phyloP scores from a whole-genome alignment of 1,140 invertebrate species.

The Aphidius gifuensis region DNA sequence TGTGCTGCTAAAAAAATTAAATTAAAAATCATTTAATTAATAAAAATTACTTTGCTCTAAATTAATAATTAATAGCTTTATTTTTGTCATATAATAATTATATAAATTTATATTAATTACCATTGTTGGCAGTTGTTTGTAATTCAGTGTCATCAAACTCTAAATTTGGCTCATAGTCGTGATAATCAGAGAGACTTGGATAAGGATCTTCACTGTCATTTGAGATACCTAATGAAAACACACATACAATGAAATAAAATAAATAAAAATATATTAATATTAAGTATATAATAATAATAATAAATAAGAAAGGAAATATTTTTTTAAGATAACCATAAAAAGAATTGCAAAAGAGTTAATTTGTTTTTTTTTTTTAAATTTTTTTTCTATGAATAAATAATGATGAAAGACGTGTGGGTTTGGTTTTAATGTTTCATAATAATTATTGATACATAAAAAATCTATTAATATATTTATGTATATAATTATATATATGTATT shows the following conservation, averaged over 20 bases:
- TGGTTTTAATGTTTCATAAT: no score
- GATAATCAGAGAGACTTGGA: conserved; percentile 85
- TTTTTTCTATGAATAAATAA: no score
- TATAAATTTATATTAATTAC: conserved; percentile 29
- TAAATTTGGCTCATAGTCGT: conserved; percentile 90
- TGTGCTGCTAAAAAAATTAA: conserved; percentile 37
- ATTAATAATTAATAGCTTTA: not conserved
- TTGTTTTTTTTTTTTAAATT: not conserved
- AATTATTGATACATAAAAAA: no score
- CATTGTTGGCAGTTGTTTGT: conserved; percentile 53
- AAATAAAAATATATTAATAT: conserved; percentile 10
- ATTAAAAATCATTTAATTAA: conserved; percentile 7
- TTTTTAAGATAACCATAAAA: conserved; percentile 1
- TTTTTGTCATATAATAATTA: no score
- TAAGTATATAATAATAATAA: conserved; percentile 3
- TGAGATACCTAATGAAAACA: conserved; percentile 34
- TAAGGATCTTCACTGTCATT: conserved; percentile 76
- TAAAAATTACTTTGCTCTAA: not conserved
- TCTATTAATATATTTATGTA: no score
- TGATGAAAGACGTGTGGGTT: no score
- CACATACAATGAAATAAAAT: conserved; percentile 10
- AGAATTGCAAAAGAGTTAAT: conserved; percentile 1
- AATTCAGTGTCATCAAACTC: conserved; percentile 95
- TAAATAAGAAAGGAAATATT: not conserved
- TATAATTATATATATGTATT: no score